phyloP scores from a whole-genome alignment of 2,797 vertebrate species.

The Centropyge bicolor region DNA sequence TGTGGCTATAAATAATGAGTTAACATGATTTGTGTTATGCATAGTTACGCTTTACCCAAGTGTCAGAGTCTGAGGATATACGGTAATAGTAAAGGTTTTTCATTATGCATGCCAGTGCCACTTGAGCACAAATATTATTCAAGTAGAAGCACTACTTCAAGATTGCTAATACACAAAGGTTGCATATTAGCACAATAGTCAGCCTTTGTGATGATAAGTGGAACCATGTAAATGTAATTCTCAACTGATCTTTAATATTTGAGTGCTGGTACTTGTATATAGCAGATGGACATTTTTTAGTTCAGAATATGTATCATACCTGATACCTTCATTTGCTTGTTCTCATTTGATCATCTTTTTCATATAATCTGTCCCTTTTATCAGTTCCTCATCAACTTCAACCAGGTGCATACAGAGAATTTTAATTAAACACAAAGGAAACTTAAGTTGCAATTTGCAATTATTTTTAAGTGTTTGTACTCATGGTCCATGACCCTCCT shows the following conservation, averaged over 20 bases:
- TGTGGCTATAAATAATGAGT: neutral
- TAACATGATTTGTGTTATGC: neutral
- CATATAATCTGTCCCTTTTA: too few relatives aligned
- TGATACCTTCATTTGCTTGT: neutral
- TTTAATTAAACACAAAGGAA: constrained; percentile 3
- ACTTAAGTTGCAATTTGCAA: neutral
- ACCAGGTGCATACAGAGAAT: neutral
- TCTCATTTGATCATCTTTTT: neutral
- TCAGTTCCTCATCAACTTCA: neutral
- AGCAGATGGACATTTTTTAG: constrained; percentile 7
- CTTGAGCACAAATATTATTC: neutral
- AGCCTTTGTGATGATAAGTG: neutral
- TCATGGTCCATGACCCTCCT: constrained; percentile 22
- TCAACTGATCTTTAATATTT: constrained; percentile 10
- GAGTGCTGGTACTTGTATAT: neutral
- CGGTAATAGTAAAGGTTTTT: neutral
- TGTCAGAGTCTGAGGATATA: neutral
- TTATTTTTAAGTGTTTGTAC: constrained; percentile 24
- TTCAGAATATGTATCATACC: neutral
- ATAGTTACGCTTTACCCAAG: neutral
- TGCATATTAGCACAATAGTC: neutral
- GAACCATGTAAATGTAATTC: neutral
- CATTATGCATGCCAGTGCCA: neutral
- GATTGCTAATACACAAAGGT: neutral
- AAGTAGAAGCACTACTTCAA: neutral